Conservation (phyloP, 2,113 vertebrate genomes). For the Callospermophilus lateralis region DNA sequence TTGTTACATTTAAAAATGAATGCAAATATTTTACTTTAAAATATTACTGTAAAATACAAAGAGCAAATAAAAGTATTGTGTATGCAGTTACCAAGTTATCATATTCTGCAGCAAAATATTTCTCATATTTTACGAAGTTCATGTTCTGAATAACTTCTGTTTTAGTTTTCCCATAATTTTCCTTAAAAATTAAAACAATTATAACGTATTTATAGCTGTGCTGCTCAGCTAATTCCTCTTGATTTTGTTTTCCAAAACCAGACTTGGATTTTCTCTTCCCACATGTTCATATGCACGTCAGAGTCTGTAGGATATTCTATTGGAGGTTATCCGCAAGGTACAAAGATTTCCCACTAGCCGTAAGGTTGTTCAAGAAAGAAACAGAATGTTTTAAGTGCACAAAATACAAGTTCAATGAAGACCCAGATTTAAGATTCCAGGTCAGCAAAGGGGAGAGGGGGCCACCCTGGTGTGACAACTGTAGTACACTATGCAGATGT, state of each 20-base stretch:
- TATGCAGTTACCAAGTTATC: not conserved
- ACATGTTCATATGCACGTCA: not conserved
- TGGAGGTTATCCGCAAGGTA: not conserved
- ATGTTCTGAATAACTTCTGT: not conserved
- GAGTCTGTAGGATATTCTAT: not conserved
- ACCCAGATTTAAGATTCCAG: not conserved
- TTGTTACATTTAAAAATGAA: not conserved
- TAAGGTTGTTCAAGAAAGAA: not conserved
- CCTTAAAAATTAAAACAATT: not conserved
- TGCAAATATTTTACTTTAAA: not conserved
- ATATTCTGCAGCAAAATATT: not conserved
- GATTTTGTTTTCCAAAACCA: not conserved
- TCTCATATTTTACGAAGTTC: not conserved
- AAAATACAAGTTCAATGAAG: not conserved
- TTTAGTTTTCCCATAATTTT: not conserved
- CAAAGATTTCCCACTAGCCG: not conserved
- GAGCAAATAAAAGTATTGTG: not conserved
- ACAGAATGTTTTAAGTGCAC: not conserved
- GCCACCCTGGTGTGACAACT: rapidly evolving
- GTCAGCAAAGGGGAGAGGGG: not conserved
- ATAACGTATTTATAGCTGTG: not conserved
- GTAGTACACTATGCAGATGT: rapidly evolving
- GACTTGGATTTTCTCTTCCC: not conserved
- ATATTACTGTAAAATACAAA: not conserved
- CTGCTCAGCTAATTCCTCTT: not conserved